phyloP scores from a whole-genome alignment of 2,888 invertebrate genomes.

The Drosophila anomalipes region DNA sequence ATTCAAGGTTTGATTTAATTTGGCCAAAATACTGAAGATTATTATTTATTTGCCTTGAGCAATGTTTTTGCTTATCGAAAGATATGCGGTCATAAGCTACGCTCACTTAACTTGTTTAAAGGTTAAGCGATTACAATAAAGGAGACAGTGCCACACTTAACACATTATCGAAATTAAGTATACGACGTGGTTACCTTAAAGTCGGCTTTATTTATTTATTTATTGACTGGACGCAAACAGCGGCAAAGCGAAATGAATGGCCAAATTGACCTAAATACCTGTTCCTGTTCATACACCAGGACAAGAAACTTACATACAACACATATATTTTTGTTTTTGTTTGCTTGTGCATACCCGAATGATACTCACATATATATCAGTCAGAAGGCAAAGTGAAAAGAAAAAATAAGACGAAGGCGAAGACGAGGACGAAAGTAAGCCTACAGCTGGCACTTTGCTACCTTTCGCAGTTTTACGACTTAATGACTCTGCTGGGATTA shows the following conservation, averaged over 20 bases:
- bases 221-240: conserved; percentile 46
- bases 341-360: conserved; percentile 43
- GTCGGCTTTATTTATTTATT: conserved; percentile 31
- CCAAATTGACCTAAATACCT: conserved; percentile 53
- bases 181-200: conserved; percentile 50
- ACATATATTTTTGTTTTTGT: not conserved
- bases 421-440: conserved; percentile 15
- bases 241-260: conserved; percentile 5
- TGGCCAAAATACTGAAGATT: not conserved
- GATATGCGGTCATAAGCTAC: not conserved
- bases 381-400: conserved; percentile 30
- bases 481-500: conserved; percentile 81
- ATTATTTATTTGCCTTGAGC: not conserved
- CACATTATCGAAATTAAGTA: conserved; percentile 45
- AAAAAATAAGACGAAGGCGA: not conserved
- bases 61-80: not conserved
- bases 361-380: conserved; percentile 53
- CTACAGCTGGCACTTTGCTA: conserved; percentile 43
- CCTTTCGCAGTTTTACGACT: conserved; percentile 77
- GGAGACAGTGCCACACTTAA: conserved; percentile 4
- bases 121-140: not conserved
- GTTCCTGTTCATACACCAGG: conserved; percentile 9
- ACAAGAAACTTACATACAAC: not conserved
- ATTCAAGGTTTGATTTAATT: not conserved
- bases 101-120: not conserved